Evolutionary conservation across 2,113 vertebrate species (phyloP), one percentile per base, ranked within the genome.

Genomic region (Mystacornis crossleyi): DNA sequence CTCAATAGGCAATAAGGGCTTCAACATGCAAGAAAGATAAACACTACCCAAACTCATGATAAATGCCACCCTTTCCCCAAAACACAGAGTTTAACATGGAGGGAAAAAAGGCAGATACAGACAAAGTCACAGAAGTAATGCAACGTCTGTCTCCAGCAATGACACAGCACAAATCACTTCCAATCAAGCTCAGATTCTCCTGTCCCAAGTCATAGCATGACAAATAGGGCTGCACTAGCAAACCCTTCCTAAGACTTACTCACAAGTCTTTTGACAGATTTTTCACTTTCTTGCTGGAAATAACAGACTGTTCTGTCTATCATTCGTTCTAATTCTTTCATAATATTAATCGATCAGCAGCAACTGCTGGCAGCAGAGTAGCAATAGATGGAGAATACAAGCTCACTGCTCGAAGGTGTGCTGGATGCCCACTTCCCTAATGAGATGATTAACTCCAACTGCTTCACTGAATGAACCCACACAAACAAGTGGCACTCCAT

Each of bases 271-370:
- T 51, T 40, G 57, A 77, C 71, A 64, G 51, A 51, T 86, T 77
- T 72, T 62, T 85, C 71, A 34, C 26, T 57, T 93, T 54, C 54
- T 77, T 93, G 55, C 71, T 64, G 62, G 47, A 73, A 85, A 86
- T 79, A 79, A 65, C 70, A 90, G 84, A 34, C 81, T 82, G 62
- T 80, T 90, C 62, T 55, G 73, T 62, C 86, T 61, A 64, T 75
- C 81, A 77, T 66, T 45, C 38, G 4, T 54, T 92, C 91, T 58
- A 73, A 82, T 95, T 50, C 85, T 74, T 91, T 80, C 78, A n/a
- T 54, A 80, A 73, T 58, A 73, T 58, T 83, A 79, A 65, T 70
- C 0, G 1, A 90, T 69, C 34, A 51, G 5, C 47, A 74, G 81
- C 40, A 83, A 45, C 42, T 86, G 58, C 85, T 58, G 75, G 62